Evolutionary conservation across 2,797 vertebrate species (phyloP).

Genomic region (Cuculus canorus): DNA sequence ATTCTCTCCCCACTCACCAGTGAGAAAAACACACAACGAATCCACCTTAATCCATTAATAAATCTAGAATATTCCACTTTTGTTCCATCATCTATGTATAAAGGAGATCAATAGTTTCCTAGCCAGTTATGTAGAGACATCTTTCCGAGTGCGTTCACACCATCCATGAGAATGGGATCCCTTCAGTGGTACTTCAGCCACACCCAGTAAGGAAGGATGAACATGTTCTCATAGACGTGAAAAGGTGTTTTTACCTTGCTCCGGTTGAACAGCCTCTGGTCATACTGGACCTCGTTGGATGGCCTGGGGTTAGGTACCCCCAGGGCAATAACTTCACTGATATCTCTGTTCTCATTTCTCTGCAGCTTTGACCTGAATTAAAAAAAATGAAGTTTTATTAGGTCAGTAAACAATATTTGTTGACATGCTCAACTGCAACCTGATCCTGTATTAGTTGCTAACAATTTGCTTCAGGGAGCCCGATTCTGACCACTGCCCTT

Average conservation of each 20-base stretch:
- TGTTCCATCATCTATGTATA: neutral
- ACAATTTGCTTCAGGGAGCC: neutral
- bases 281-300: constrained; percentile 90
- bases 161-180: neutral
- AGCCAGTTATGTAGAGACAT: neutral
- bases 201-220: neutral
- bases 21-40: neutral
- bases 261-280: constrained; percentile 96
- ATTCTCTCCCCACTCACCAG: neutral
- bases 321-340: constrained; percentile 95
- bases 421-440: neutral
- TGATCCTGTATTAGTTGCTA: neutral
- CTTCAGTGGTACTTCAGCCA: neutral
- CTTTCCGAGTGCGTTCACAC: neutral
- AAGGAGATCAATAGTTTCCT: neutral
- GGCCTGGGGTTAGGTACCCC: constrained; percentile 91
- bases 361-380: constrained; percentile 91
- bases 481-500: neutral
- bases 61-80: neutral
- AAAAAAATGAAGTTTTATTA: constrained; percentile 8
- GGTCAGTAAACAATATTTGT: neutral
- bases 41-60: neutral
- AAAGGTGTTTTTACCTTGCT: constrained; percentile 83
- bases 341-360: constrained; percentile 95
- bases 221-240: neutral